Conservation (phyloP, 2,888 invertebrate species). For the Diarsia mendica region DNA sequence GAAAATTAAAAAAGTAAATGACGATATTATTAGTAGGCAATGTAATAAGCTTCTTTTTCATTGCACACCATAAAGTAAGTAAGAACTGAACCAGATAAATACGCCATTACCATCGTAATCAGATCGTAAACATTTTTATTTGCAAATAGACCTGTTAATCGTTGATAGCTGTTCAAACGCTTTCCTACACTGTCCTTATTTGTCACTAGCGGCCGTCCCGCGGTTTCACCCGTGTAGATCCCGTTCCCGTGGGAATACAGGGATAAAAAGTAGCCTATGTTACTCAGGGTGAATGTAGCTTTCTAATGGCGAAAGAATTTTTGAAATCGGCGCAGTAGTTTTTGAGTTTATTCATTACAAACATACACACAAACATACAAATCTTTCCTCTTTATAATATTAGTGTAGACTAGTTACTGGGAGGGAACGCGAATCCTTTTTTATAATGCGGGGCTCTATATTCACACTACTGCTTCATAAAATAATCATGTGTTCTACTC, state of each 20-base stretch:
- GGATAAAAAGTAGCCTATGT: no score
- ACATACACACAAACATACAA: no score
- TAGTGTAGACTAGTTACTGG: no score
- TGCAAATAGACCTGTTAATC: background rate
- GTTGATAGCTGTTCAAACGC: background rate
- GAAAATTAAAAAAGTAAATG: background rate
- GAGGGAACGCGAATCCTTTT: background rate
- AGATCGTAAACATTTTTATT: constrained; percentile 23
- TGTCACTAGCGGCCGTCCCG: no score
- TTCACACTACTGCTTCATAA: background rate
- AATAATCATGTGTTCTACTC: background rate
- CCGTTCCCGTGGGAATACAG: no score
- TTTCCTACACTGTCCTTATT: background rate
- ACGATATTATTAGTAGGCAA: background rate
- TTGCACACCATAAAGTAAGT: constrained; percentile 5
- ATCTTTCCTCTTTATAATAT: no score
- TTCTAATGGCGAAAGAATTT: no score
- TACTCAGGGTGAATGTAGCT: no score
- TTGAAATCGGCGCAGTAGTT: no score
- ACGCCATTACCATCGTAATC: background rate
- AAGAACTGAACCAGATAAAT: constrained; percentile 16
- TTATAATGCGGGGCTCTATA: background rate
- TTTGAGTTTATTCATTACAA: no score
- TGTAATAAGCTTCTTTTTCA: constrained; percentile 18
- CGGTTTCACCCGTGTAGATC: no score